Evolutionary conservation across 2,888 invertebrate genomes (phyloP).

Genomic region (Rhyacophila evoluta): DNA sequence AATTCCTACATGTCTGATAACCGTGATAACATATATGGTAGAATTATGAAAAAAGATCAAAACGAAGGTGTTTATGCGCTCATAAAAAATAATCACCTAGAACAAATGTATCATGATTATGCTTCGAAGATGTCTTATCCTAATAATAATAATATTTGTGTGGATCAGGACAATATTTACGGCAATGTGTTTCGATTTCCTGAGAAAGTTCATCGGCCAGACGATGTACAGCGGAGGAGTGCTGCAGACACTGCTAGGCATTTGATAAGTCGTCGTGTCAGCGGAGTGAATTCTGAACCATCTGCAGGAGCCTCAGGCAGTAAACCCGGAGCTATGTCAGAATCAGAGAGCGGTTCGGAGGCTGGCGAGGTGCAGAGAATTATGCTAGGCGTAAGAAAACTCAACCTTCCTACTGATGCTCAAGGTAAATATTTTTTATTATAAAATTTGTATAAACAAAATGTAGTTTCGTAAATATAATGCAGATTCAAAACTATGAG

Average conservation of each 20-base stretch:
- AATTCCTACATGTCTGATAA: too few species aligned
- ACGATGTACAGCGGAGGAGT: slow-evolving; percentile 30
- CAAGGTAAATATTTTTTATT: background rate
- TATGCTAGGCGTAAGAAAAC: slow-evolving; percentile 60
- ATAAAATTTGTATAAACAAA: too few species aligned
- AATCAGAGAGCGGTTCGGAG: slow-evolving; percentile 80
- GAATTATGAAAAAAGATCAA: slow-evolving; percentile 23
- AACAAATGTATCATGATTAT: background rate
- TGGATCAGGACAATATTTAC: background rate
- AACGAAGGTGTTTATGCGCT: slow-evolving; percentile 27
- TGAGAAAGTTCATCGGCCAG: slow-evolving; percentile 53
- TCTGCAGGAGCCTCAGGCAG: slow-evolving; percentile 45
- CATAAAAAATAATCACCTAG: slow-evolving; percentile 60
- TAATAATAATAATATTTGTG: background rate
- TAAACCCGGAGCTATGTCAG: slow-evolving; percentile 63
- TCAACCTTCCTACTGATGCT: background rate
- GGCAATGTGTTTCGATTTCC: slow-evolving; percentile 59
- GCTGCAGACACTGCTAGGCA: slow-evolving; percentile 49
- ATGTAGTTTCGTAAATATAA: too few species aligned
- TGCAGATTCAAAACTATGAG: too few species aligned
- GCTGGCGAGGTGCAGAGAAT: slow-evolving; percentile 79
- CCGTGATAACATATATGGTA: slow-evolving; percentile 37
- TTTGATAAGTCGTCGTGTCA: slow-evolving; percentile 57
- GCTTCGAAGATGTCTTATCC: background rate
- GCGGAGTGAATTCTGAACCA: slow-evolving; percentile 54